Base-by-base conservation (phyloP, 2,113 vertebrate species). In the Anthoscopus minutus region DNA sequence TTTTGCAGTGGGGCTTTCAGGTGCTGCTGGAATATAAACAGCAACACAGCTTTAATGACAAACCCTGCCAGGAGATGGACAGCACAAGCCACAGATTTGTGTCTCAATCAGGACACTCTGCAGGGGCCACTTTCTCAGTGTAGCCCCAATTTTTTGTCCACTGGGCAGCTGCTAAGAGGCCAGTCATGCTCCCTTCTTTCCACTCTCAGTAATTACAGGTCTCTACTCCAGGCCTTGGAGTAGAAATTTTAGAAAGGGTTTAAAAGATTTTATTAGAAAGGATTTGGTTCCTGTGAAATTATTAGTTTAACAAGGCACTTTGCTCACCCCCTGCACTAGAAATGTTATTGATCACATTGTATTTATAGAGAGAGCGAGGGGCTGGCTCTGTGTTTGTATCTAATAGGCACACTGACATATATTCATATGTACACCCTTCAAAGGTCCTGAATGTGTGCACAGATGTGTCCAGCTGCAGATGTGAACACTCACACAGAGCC, bases 271-370 rank as follows among this genome's bases (percentile, higher is more conserved):
- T 95, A 94, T 94, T 92, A 69, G 88, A 65, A 90, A 74, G 60
- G 80, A 92, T 96, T 95, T 96, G 83, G 88, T 57, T 95, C 58
- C 91, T 51, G 51, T 77, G 81, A 83, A 95, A 86, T 95, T 92
- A 96, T 95, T 94, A 77, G 70, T 87, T 93, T 96, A 96, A 92
- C 88, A 87, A 94, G 88, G 81, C 86, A 73, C 80, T 93, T 89
- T 51, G 86, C 66, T 82, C 88, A 77, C 80, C 62, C 80, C 53
- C 70, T 86, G 57, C 72, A 58, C 45, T n/a, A 33, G 86, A 72
- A 62, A 53, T 80, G 66, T 84, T 95, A 96, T 89, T 72, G 96
- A 96, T 92, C 86, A 74, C 57, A 21, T 20, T 37, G 60, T 70
- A 48, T 77, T 77, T 83, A 70, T 8, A 31, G 80, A 78, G 40